phyloP scores from a whole-genome alignment of 2,797 vertebrate species.

The Potorous gilbertii region DNA sequence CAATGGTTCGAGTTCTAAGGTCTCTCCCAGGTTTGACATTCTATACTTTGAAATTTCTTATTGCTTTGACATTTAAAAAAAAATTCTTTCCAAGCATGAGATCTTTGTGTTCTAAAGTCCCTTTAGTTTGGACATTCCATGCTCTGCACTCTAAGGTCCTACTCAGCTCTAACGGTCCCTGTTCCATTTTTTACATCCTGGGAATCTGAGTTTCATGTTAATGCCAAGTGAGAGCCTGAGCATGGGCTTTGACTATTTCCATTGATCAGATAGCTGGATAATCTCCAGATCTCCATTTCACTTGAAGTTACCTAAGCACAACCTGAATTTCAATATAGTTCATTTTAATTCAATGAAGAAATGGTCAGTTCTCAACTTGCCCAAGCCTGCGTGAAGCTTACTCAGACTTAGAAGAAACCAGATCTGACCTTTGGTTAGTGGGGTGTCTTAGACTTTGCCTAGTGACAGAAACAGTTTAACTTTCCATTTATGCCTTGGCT shows the following conservation, averaged over 20 bases:
- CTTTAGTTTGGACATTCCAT: neutral
- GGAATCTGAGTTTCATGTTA: neutral
- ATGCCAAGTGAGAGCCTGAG: neutral
- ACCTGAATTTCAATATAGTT: neutral
- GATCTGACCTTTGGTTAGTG: neutral
- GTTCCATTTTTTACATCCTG: neutral
- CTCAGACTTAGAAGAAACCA: neutral
- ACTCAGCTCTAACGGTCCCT: neutral
- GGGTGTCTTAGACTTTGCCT: neutral
- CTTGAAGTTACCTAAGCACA: neutral
- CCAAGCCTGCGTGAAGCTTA: neutral
- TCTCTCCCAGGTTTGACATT: neutral
- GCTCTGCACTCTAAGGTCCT: neutral
- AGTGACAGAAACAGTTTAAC: neutral
- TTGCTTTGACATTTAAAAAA: neutral
- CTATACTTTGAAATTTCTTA: neutral
- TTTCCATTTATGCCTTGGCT: neutral
- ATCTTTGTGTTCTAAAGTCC: neutral
- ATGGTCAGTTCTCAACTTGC: neutral
- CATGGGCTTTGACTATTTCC: neutral
- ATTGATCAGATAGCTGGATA: neutral
- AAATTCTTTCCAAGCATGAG: neutral
- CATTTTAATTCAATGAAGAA: neutral
- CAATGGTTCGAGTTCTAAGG: neutral
- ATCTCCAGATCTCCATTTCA: neutral